Evolutionary conservation across 2,113 vertebrate species (phyloP).

Genomic region (Hoplias malabaricus): DNA sequence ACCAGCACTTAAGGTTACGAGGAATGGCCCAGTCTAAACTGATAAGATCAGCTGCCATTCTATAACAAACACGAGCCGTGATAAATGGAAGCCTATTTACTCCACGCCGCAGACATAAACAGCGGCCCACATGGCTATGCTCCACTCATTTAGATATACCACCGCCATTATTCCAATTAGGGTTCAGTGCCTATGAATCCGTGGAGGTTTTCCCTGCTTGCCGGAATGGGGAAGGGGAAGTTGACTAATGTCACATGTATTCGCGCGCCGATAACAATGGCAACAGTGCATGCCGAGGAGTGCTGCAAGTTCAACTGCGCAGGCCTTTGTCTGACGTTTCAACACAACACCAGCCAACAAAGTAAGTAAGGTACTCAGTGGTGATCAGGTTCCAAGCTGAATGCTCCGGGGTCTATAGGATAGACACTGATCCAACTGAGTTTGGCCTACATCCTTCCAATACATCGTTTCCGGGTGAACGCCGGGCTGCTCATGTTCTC

Average conservation of each 20-base stretch:
- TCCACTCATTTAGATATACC: slow-evolving; percentile 73
- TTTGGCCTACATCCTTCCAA: not conserved
- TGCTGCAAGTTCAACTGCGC: slow-evolving; percentile 3
- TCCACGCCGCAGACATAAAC: slow-evolving; percentile 76
- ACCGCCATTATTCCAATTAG: slow-evolving; percentile 73
- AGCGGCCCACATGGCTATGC: slow-evolving; percentile 67
- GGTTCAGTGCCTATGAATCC: slow-evolving; percentile 74
- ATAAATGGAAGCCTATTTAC: slow-evolving; percentile 71
- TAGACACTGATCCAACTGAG: slow-evolving; percentile 3
- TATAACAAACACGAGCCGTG: slow-evolving; percentile 71
- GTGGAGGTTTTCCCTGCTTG: slow-evolving; percentile 64
- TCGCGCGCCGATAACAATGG: slow-evolving; percentile 32
- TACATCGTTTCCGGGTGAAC: not conserved
- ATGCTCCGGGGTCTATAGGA: slow-evolving; percentile 24
- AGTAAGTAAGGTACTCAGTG: slow-evolving; percentile 8
- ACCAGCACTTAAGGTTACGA: slow-evolving; percentile 31
- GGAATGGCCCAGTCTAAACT: slow-evolving; percentile 58
- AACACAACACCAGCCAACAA: not conserved
- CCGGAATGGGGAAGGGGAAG: slow-evolving; percentile 54
- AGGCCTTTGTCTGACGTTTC: not conserved
- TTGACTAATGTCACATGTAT: slow-evolving; percentile 47
- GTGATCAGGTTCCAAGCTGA: slow-evolving; percentile 25
- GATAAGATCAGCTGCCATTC: slow-evolving; percentile 72
- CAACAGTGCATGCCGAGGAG: slow-evolving; percentile 21
- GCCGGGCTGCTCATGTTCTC: not conserved